phyloP scores from a whole-genome alignment of 2,797 vertebrate species.

The Eulemur coronatus region DNA sequence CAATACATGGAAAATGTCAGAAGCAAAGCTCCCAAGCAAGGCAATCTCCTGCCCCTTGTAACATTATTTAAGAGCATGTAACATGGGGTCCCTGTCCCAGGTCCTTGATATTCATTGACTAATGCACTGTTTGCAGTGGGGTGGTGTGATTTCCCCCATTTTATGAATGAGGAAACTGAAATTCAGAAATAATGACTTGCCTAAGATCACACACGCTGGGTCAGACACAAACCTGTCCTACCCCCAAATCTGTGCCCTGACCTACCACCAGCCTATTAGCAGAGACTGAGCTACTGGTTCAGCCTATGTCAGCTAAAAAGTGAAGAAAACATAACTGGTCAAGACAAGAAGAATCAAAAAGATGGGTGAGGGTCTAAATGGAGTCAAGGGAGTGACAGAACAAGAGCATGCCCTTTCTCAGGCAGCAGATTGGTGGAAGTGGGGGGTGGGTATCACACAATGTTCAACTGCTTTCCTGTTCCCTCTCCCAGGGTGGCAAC shows the following conservation, averaged over 20 bases:
- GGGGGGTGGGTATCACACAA: too few species aligned
- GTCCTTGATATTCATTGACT: not conserved
- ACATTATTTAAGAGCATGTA: not conserved
- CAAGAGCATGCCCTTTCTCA: not conserved
- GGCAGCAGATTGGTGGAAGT: not conserved
- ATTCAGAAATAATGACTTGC: not conserved
- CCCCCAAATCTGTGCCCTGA: not conserved
- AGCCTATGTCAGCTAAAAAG: not conserved
- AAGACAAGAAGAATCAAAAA: conserved; percentile 4
- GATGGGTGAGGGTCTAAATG: not conserved
- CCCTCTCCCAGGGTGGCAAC: not conserved
- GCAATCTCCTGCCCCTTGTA: not conserved
- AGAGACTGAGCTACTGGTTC: not conserved
- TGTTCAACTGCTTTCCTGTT: not conserved
- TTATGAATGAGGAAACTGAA: conserved; percentile 4
- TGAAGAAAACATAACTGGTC: not conserved
- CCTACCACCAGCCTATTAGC: not conserved
- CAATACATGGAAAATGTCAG: not conserved
- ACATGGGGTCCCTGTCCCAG: not conserved
- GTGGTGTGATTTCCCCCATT: not conserved
- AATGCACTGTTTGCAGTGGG: not conserved
- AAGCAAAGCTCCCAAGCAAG: not conserved
- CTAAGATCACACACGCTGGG: not conserved
- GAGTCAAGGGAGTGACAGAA: not conserved
- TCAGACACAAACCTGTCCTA: not conserved